Base-by-base conservation (phyloP, 2,113 vertebrate species). In the Leuciscus idus region DNA sequence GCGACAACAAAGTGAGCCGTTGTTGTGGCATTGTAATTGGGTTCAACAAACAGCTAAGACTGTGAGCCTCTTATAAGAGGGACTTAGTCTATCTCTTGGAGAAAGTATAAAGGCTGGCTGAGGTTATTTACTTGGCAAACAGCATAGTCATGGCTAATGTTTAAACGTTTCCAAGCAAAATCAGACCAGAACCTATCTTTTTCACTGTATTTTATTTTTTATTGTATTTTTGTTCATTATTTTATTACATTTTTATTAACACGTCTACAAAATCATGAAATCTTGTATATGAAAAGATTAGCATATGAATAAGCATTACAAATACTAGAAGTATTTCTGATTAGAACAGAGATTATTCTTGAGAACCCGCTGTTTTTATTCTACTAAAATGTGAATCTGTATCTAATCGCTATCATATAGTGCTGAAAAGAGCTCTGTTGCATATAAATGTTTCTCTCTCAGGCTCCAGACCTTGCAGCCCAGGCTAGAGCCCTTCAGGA, bases 401-500 rank as follows among this genome's bases (percentile, higher is more conserved):
- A n/a, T 79, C 50, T 4, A 77, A 55, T 77, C 9, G 17, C 33
- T 10, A 9, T 80, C 8, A 73, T 73, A 43, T 23, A 72, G 7
- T 2, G 19, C 4, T 73, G 1, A 73, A 73, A 43, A 73, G 70
- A 76, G 39, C 74, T 52, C 43, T 28, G 74, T 77, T 77, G 23
- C 15, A n/a, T 39, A 70, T 78, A 21, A 82, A 48, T 57, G 3
- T 57, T 48, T 50, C 50, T 72, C 61, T 91, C 70, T 33, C 81
- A 99, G 98, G 90, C 92, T 68, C 91, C 92, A 0, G 95, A 95
- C 89, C 77, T 95, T 79, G 87, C 95, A 0, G 90, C 93, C 76
- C 97, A 98, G 93, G 89, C 96, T 84, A 97, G 94, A 94, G 93
- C 90, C 10, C 90, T 99, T 62, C 85, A 96, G 92, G 96, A 97